phyloP scores from a whole-genome alignment of 2,113 vertebrate species.

The Progne subis region DNA sequence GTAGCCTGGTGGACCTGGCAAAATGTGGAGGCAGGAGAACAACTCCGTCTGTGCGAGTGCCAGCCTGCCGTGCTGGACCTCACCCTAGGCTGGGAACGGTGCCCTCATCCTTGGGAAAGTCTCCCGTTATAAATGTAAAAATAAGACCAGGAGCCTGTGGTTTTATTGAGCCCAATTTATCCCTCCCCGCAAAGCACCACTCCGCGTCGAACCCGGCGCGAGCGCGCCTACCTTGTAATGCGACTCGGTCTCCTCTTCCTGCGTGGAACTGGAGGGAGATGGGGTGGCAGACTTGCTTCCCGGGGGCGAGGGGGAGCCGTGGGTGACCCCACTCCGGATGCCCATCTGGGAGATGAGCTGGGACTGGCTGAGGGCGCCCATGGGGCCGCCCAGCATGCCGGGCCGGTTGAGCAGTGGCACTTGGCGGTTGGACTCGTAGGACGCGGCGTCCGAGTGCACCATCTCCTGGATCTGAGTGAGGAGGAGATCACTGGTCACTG shows the following conservation, averaged over 20 bases:
- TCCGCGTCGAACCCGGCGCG: rapidly evolving
- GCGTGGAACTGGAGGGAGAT: constrained; percentile 96
- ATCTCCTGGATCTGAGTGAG: constrained; percentile 95
- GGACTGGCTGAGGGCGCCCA: constrained; percentile 89
- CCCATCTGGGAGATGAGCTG: constrained; percentile 97
- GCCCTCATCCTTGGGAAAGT: neutral
- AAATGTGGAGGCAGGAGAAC: neutral
- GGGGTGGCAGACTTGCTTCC: constrained; percentile 98
- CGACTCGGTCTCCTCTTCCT: constrained; percentile 96
- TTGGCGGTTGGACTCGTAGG: constrained; percentile 87
- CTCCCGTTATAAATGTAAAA: neutral
- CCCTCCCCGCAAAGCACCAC: neutral
- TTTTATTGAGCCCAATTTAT: neutral
- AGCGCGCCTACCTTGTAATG: constrained; percentile 89
- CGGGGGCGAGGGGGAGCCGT: constrained; percentile 94
- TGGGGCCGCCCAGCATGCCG: constrained; percentile 88
- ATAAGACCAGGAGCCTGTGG: neutral
- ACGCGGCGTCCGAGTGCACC: constrained; percentile 88
- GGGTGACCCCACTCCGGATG: constrained; percentile 81
- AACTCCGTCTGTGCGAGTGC: neutral
- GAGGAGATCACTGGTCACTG: constrained; percentile 70
- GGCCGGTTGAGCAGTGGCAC: constrained; percentile 89
- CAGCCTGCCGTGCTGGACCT: neutral
- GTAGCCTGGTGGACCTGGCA: neutral
- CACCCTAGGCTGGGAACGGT: neutral